Evolutionary conservation across 1,140 invertebrate species (phyloP), one percentile per base, ranked within the genome.

Genomic region (Aphelinus certus): DNA sequence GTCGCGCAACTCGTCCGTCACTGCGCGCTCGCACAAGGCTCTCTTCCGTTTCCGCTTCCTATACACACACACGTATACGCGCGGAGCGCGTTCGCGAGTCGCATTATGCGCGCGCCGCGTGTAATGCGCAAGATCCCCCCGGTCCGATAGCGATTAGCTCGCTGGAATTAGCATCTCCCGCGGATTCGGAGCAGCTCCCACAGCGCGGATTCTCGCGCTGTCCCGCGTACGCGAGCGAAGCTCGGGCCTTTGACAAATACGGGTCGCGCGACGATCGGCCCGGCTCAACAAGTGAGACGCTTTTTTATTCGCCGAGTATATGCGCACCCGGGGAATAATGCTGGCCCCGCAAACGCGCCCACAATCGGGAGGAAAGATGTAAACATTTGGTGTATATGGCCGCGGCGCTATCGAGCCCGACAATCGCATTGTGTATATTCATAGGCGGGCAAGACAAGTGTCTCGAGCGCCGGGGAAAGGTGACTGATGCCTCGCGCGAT

Each of bases 31-130:
- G 71, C 76, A 77, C 67, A 64, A 69, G 67, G 73, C 66, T 76
- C 71, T 76, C 76, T 79, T 77, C 77, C 78, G 79, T 79, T 80
- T 80, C 78, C 81, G 79, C 76, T 79, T 79, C 77, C 77, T 78
- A 78, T 71, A 68, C 10, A 70, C 47, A 63, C 7, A 63, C 47
- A 63, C 46, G 46, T 6, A 43, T 42, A 63, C 43, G 46, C 43
- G 46, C 7, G n/a, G 1, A 3, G 43, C 9, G 43, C 9, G 45
- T 0, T 2, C 51, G 42, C 45, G 4, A 5, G 4, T 0, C 7
- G 2, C 47, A 61, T 56, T 51, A 57, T 42, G 10, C 47, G 58
- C 57, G 26, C 48, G 45, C 57, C 42, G 26, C 26, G 26, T 26
- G 26, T 26, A 26, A 26, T 26, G 26, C 26, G 26, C 26, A 0